Evolutionary conservation across 2,888 invertebrate species (phyloP), one percentile per base, ranked within the genome.

Genomic region (Hanleya hanleyi): DNA sequence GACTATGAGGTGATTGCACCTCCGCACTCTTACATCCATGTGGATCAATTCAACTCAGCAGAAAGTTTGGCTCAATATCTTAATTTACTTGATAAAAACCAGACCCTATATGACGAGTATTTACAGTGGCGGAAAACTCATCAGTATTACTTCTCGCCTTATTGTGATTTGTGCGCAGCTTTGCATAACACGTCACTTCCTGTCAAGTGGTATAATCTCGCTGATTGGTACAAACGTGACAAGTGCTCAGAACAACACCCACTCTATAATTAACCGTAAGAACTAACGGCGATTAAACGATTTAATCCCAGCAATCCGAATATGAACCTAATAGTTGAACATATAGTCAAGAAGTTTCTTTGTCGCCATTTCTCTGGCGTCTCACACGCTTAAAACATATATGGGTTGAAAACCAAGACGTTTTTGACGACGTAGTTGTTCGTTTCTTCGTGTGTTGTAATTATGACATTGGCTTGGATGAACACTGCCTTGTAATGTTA

Each of bases 11-110:
- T 37, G 35, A 35, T 64, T 12, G 64, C 64, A 1, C 64, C 64
- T 15, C 64, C 64, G 6, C 1, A 64, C 1, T 64, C 64, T 9
- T 64, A 37, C 18, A 64, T 64, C 33, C 35, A 37, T n/a, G 35
- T 64, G n/a, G 35, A 2, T 29, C 6, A 5, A 15, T 64, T 64
- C 26, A 37, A 35, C 18, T 64, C 64, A 35, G 35, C 64, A 37
- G 4, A 64, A 64, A 35, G 36, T 18, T 64, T 64, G n/a, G 64
- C 37, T 18, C 15, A 64, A n/a, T 64, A 64, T 64, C 22, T 64
- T 15, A 35, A 33, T 6, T 22, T 37, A 22, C 64, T 64, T 4
- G 64, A 64, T 4, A 26, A 64, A 36, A 64, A 36, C 29, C 33
- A 36, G 12, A 64, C 64, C 3, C n/a, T 64, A 3, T 64, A 64